Base-by-base conservation (phyloP, 1,140 invertebrate species). In the Penaeus japonicus region DNA sequence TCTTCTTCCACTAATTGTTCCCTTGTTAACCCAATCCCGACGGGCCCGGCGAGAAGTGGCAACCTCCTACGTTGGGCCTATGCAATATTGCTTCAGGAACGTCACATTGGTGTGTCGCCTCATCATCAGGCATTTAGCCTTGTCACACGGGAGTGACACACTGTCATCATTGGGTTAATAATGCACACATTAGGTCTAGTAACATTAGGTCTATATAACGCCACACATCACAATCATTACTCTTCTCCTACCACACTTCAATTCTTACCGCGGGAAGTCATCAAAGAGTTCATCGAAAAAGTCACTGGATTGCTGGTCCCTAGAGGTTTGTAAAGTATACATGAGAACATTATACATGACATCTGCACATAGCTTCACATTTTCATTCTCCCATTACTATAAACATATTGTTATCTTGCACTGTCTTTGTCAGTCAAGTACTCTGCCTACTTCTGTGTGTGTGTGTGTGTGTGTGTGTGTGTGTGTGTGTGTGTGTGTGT, bases 221-320 rank as follows among this genome's bases (percentile, higher is more conserved):
- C 22, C 77, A 65, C 24, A 35, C 24, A 27, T 54, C 24, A 22
- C 35, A 59, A 79, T 17, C 24, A 47, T 73, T 10, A 18, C 24
- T 27, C 30, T 73, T 32, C 30, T 24, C 62, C 30, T 1, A 22
- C 62, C 30, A 65, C 70, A 73, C 4, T 30, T 15, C 27, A 30
- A 5, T 20, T 30, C 87, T 88, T 88, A 93, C 79, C 93, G 92
- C 47, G 93, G 84, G 84, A 90, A 90, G 84, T 89, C 86, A 78
- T 90, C 90, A 89, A 91, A 90, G 73, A 91, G 86, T 81, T 90
- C 90, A 75, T 91, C 90, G 73, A 91, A 90, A 89, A 88, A 91
- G 85, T 89, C 90, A 32, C 89, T 90, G 81, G 90, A 88, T 27
- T 77, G 80, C 47, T 89, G 73, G 59, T 90, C 90, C 90, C 91